Evolutionary conservation across 2,113 vertebrate species (phyloP).

Genomic region (Sylvietta virens): DNA sequence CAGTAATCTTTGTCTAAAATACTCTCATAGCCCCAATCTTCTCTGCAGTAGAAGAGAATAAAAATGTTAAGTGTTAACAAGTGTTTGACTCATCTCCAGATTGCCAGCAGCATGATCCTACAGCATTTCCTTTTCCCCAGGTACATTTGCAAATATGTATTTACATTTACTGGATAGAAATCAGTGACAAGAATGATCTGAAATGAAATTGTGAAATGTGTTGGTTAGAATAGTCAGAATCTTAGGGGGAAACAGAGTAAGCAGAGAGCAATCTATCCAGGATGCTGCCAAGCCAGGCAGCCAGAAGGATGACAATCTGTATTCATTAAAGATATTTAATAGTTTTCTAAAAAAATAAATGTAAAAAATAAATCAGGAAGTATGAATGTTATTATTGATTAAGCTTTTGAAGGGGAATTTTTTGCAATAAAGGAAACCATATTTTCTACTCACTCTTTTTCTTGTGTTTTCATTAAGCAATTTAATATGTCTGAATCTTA

Average conservation of each 20-base stretch:
- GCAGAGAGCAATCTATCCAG: neutral
- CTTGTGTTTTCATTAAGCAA: slow-evolving; percentile 64
- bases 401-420: slow-evolving; percentile 31
- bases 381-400: slow-evolving; percentile 64
- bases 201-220: neutral
- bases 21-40: neutral
- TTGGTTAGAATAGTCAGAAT: neutral
- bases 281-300: neutral
- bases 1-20: neutral
- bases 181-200: slow-evolving; percentile 14
- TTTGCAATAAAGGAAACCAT: slow-evolving; percentile 59
- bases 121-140: slow-evolving; percentile 4
- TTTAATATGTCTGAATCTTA: slow-evolving; percentile 63
- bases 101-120: neutral
- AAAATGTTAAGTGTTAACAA: neutral
- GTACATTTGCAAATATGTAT: slow-evolving; percentile 14
- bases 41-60: neutral
- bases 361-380: neutral
- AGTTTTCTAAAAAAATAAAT: neutral
- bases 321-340: slow-evolving; percentile 36
- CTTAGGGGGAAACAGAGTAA: neutral
- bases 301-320: neutral
- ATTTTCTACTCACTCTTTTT: slow-evolving; percentile 34
- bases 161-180: slow-evolving; percentile 4
- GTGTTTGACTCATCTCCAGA: neutral